These are phyloP conservation scores for Eulemur coronatus DNA, from an alignment of 2,797 vertebrate species.

Conservation along the genomic window DNA sequence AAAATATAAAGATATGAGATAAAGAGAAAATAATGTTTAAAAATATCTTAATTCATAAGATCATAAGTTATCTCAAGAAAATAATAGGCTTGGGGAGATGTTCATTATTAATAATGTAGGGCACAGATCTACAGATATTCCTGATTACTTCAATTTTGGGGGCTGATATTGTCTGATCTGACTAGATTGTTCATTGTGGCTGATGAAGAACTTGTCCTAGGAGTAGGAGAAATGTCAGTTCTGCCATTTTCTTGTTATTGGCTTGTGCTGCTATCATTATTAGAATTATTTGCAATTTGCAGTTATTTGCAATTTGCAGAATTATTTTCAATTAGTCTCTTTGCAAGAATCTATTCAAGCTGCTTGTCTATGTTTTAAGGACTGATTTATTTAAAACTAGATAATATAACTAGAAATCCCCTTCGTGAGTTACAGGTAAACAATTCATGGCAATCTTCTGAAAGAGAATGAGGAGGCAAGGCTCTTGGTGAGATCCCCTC, in stretches of 20 bases:
- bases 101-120: neutral
- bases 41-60: conserved; percentile 1
- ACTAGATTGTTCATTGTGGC: neutral
- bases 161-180: neutral
- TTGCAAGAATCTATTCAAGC: neutral
- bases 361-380: neutral
- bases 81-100: neutral
- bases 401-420: neutral
- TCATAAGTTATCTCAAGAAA: neutral
- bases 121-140: neutral
- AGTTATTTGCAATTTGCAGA: neutral
- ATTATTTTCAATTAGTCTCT: neutral
- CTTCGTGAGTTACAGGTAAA: neutral
- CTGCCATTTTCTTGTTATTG: neutral
- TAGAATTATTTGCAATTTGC: conserved; percentile 27
- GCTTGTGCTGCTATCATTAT: neutral
- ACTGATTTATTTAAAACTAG: neutral
- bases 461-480: neutral
- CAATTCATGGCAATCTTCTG: neutral
- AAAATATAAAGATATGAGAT: neutral
- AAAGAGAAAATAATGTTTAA: neutral
- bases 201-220: neutral
- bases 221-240: neutral
- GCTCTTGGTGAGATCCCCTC: neutral
- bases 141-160: neutral